These are phyloP conservation scores for Mohoua ochrocephala DNA, from an alignment of 2,113 vertebrate genomes.

Conservation along the genomic window DNA sequence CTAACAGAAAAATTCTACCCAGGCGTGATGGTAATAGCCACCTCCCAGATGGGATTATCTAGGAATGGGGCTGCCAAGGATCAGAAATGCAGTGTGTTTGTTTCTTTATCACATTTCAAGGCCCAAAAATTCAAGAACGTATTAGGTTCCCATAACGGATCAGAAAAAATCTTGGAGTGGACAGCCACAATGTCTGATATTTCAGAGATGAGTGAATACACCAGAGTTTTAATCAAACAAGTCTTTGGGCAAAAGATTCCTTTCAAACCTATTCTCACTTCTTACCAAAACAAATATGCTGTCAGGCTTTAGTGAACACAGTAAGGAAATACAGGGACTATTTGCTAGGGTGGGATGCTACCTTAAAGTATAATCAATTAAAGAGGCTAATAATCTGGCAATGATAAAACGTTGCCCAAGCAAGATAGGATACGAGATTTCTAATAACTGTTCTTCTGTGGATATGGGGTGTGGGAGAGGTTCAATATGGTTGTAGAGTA, in stretches of 20 bases:
- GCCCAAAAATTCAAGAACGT: background rate
- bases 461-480: rapidly evolving
- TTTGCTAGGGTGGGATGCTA: background rate
- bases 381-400: background rate
- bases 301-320: background rate
- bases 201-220: background rate
- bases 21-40: background rate
- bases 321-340: background rate
- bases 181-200: background rate
- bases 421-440: background rate
- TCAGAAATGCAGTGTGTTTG: background rate
- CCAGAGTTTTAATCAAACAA: background rate
- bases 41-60: background rate
- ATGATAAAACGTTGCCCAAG: background rate
- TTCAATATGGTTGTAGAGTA: background rate
- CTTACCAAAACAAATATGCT: background rate
- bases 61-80: background rate
- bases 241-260: background rate
- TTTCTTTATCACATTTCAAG: background rate
- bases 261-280: background rate
- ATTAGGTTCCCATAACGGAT: background rate
- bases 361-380: background rate
- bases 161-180: background rate
- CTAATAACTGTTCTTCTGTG: background rate
- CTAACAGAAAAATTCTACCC: background rate